phyloP scores from a whole-genome alignment of 2,113 vertebrate species.

The Raja brachyura region DNA sequence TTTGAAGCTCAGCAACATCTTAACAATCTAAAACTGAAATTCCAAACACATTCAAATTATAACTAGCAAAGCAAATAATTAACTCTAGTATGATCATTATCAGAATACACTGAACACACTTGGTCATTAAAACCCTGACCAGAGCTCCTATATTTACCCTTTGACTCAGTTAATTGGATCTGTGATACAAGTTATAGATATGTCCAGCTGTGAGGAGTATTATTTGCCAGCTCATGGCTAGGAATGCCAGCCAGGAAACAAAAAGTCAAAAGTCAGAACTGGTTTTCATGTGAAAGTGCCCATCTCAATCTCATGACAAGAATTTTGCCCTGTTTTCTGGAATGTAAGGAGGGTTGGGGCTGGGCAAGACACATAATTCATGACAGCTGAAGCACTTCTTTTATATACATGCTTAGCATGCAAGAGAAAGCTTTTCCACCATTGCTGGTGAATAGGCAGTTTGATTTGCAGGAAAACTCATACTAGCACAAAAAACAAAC shows the following conservation, averaged over 20 bases:
- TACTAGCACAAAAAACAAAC: constrained; percentile 35
- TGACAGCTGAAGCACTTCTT: constrained; percentile 26
- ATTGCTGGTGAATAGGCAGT: constrained; percentile 29
- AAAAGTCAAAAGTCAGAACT: not conserved
- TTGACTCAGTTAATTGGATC: not conserved
- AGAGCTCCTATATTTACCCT: not conserved
- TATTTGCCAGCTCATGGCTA: not conserved
- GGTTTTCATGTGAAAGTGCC: constrained; percentile 30
- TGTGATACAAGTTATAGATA: not conserved
- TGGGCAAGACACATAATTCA: not conserved
- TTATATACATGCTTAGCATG: constrained; percentile 41
- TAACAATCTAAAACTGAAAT: not conserved
- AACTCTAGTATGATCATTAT: not conserved
- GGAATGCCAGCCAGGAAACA: not conserved
- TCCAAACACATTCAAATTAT: not conserved
- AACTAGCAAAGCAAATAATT: not conserved
- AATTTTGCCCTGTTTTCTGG: not conserved
- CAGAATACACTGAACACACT: not conserved
- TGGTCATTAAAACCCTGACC: not conserved
- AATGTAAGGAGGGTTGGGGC: constrained; percentile 12
- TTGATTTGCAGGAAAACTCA: constrained; percentile 17
- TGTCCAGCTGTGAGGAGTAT: not conserved
- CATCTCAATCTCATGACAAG: not conserved
- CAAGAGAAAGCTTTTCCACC: constrained; percentile 38
- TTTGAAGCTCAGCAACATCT: not conserved